phyloP scores from a whole-genome alignment of 1,140 invertebrate genomes.

The Lanistes nyassanus region DNA sequence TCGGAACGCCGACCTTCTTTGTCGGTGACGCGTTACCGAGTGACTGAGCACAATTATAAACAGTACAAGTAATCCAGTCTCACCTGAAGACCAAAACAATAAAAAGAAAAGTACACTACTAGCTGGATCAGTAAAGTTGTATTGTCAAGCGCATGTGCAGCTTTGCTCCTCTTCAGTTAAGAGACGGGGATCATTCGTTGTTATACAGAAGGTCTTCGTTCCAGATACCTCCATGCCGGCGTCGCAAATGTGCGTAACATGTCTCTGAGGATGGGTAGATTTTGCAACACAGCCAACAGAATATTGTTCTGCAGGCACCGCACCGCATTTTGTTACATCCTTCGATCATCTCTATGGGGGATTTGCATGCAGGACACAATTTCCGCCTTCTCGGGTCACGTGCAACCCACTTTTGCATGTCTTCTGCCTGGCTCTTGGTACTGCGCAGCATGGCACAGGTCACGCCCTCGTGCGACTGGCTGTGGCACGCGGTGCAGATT shows the following conservation, averaged over 20 bases:
- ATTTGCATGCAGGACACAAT: conserved; percentile 48
- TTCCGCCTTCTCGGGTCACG: conserved; percentile 38
- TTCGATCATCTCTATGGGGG: conserved; percentile 46
- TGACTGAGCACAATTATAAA: too few species aligned
- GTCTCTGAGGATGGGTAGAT: conserved; percentile 11
- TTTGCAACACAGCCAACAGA: conserved; percentile 52
- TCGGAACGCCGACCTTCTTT: too few species aligned
- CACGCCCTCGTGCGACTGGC: conserved; percentile 46
- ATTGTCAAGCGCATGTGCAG: too few species aligned
- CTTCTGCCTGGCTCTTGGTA: conserved; percentile 16
- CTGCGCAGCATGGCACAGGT: conserved; percentile 47
- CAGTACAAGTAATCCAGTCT: too few species aligned
- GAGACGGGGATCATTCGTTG: too few species aligned
- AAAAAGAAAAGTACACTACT: too few species aligned
- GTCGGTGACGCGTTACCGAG: too few species aligned
- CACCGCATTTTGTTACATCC: conserved; percentile 55
- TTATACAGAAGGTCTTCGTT: not conserved
- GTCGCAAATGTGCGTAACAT: conserved; percentile 46
- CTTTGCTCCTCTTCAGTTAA: too few species aligned
- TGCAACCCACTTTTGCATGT: conserved; percentile 33
- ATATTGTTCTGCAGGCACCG: conserved; percentile 35
- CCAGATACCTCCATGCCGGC: conserved; percentile 35
- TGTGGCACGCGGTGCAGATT: conserved; percentile 50
- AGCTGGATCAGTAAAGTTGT: too few species aligned
- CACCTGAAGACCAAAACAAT: too few species aligned